Evolutionary conservation across 2,113 vertebrate genomes (phyloP), one percentile per base, ranked within the genome.

Genomic region (Sylvietta virens): DNA sequence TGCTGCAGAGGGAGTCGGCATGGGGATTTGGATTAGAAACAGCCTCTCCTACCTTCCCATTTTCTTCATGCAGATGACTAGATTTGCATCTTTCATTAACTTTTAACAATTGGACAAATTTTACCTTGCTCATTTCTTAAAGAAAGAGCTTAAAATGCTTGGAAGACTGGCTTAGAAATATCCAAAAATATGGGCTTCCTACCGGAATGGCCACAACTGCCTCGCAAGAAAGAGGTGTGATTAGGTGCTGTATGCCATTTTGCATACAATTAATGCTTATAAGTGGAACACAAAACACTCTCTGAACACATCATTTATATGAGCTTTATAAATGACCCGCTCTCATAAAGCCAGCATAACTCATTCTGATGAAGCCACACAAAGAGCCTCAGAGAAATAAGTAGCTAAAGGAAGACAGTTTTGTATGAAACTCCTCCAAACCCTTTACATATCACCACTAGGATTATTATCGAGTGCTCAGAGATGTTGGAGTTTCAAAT

Each of bases 261-360:
- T 95, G 86, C 70, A 92, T 94, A 91, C 85, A 94, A 97, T 96
- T 96, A 96, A 96, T 44, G 82, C 95, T 94, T 95, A 92, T 93
- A 97, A 53, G 62, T 27, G 82, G 84, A 96, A 93, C 65, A 94
- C 54, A 60, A 93, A 94, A 13, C 3, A 1, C 84, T 88, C 95
- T 92, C 81, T 62, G 65, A 94, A 92, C 87, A 24, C 44, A 89
- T 95, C 72, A 78, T 95, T 97, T 92, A 80, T 84, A 81, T 31
- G 48, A 89, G 90, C 65, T 91, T 97, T 95, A 92, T 84, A 96
- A 97, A 94, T 64, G 62, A 97, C 58, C 82, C 56, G 57, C 64
- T 62, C 88, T 77, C 85, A 51, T 85, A 42, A 84, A 90, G 67
- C 66, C 19, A 37, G 27, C 70, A n/a, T 91, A 94, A 95, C 71